Base-by-base conservation (phyloP, 2,888 invertebrate genomes). In the Parnassius smintheus region DNA sequence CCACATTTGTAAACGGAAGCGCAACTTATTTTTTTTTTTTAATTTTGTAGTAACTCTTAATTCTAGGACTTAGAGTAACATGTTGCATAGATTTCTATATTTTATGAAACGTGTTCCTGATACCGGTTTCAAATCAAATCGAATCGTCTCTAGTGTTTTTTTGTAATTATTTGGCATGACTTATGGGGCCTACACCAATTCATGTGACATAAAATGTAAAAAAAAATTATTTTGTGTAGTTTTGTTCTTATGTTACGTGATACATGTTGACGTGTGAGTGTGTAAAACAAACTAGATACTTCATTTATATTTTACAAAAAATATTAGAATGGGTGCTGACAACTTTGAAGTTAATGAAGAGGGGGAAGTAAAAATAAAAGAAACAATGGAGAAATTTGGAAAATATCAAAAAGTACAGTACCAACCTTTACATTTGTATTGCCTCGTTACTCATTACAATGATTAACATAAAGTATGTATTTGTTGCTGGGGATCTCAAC, bases 361-460 rank as follows among this genome's bases (percentile, higher is more conserved):
- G 7, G 48, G 51, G 3, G 56, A 59, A 42, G 46, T 42, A 1
- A 52, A 51, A 45, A 51, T 64, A 2, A 48, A 45, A 51, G 51
- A 59, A 13, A 56, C 35, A 2, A 56, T 84, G 62, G 87, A 88
- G 60, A 78, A 74, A 48, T 92, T 91, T 66, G 92, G 93, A 1
- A 82, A 71, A 67, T 93, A 85, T 66, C 93, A 93, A 66, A 71
- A 76, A 18, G 49, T 81, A 48, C 88, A 89, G 58, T 88, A 81
- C 50, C n/a, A n/a, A n/a, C n/a, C 61, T 72, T 0, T 70, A 78
- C 35, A 73, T 82, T 12, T 85, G 85, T 66, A 35, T 86, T 1
- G 80, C 86, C 0, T 75, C 79, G 0, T 12, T 87, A 2, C 78
- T 83, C 25, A 71, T 83, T 0, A 81, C 82, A 2, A 85, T 87